phyloP scores from a whole-genome alignment of 2,888 invertebrate genomes.

The Cecidostiba fungosa region DNA sequence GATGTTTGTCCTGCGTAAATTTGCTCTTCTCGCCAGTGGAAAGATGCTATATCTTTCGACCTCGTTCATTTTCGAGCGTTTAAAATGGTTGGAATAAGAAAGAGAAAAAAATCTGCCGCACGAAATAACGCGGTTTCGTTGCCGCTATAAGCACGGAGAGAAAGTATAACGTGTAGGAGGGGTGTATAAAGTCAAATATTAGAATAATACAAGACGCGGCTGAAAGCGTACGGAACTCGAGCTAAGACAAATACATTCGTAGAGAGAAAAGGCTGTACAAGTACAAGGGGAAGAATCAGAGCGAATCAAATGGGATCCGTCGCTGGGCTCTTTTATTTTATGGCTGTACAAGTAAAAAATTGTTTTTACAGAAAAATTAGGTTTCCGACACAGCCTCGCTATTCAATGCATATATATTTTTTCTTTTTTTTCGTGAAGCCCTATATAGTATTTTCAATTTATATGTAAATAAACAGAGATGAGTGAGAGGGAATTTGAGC shows the following conservation, averaged over 20 bases:
- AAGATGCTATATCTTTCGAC: too few species aligned
- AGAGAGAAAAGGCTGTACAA: neutral
- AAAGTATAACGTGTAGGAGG: neutral
- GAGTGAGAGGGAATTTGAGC: neutral
- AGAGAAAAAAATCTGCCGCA: neutral
- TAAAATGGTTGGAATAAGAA: neutral
- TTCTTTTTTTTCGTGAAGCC: neutral
- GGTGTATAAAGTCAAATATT: neutral
- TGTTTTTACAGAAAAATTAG: neutral
- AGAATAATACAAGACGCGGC: neutral
- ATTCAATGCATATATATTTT: too few species aligned
- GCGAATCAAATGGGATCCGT: conserved; percentile 46
- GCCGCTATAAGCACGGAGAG: neutral
- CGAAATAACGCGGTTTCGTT: neutral
- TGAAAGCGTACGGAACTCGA: conserved; percentile 5
- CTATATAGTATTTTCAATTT: neutral
- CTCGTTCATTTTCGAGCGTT: too few species aligned
- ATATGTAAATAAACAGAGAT: neutral
- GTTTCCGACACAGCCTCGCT: neutral
- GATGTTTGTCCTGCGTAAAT: neutral
- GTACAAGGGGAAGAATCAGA: conserved; percentile 24
- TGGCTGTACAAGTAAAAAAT: conserved; percentile 9
- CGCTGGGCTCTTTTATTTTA: conserved; percentile 12
- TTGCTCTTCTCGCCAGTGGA: neutral
- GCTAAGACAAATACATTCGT: conserved; percentile 16